Evolutionary conservation across 2,888 invertebrate genomes (phyloP).

Genomic region (Pecten maximus): DNA sequence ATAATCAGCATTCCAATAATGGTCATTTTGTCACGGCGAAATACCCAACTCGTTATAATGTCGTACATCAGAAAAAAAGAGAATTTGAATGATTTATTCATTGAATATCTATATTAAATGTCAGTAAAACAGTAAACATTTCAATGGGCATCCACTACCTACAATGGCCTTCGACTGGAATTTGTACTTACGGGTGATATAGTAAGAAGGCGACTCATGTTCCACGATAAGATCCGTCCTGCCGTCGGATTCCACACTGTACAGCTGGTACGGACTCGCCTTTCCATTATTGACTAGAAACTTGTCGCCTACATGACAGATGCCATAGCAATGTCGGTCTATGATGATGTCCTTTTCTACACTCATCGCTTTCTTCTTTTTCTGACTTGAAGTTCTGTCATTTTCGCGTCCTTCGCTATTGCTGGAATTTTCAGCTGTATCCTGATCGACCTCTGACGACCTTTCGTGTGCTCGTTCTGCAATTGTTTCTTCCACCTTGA

Average conservation of each 20-base stretch:
- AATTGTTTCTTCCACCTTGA: background rate
- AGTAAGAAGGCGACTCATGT: background rate
- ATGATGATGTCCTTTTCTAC: background rate
- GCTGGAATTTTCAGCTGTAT: background rate
- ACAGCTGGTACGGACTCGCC: background rate
- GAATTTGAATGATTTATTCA: too few relatives aligned
- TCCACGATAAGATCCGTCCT: background rate
- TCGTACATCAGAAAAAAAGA: too few relatives aligned
- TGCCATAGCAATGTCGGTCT: background rate
- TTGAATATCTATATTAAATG: too few relatives aligned
- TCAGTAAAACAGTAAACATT: too few relatives aligned
- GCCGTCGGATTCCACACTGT: background rate
- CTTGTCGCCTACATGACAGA: background rate
- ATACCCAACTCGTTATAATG: too few relatives aligned
- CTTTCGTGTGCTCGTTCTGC: background rate
- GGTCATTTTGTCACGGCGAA: too few relatives aligned
- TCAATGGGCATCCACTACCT: too few relatives aligned
- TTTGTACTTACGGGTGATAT: background rate
- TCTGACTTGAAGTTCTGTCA: background rate
- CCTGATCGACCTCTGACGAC: too few relatives aligned
- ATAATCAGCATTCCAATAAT: too few relatives aligned
- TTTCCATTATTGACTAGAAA: background rate
- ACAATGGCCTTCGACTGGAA: too few relatives aligned
- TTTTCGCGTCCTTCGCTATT: background rate
- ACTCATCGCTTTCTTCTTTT: background rate